Evolutionary conservation across 2,113 vertebrate species (phyloP).

Genomic region (Myotis davidii): DNA sequence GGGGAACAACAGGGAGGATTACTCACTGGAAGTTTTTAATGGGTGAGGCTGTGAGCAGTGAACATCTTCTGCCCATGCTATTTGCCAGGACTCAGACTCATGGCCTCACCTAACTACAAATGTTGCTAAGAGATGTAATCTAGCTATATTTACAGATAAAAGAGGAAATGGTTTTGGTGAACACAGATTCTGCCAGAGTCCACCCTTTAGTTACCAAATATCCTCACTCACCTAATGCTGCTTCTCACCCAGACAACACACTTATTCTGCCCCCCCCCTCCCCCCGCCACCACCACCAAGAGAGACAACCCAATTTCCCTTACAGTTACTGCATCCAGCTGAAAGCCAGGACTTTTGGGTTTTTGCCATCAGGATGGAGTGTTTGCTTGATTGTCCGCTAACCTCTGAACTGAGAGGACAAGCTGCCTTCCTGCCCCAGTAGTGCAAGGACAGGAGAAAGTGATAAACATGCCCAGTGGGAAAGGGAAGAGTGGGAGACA

Average conservation of each 20-base stretch:
- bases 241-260: neutral
- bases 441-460: neutral
- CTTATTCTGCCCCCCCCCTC: neutral
- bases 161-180: conserved; percentile 9
- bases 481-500: neutral
- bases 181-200: neutral
- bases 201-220: neutral
- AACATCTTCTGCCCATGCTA: neutral
- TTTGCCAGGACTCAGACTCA: neutral
- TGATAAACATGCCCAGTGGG: neutral
- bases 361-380: neutral
- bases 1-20: neutral
- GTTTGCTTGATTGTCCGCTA: neutral
- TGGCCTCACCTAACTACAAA: neutral
- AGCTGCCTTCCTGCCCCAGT: neutral
- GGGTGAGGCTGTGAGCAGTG: neutral
- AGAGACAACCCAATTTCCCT: neutral
- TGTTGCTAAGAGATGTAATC: neutral
- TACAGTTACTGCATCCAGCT: neutral
- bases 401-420: neutral
- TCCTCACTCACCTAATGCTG: neutral
- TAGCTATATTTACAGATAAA: neutral
- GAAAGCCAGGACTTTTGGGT: neutral
- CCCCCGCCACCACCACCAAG: neutral
- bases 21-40: neutral